phyloP scores from a whole-genome alignment of 2,113 vertebrate species.

The Protobothrops flavoviridis region DNA sequence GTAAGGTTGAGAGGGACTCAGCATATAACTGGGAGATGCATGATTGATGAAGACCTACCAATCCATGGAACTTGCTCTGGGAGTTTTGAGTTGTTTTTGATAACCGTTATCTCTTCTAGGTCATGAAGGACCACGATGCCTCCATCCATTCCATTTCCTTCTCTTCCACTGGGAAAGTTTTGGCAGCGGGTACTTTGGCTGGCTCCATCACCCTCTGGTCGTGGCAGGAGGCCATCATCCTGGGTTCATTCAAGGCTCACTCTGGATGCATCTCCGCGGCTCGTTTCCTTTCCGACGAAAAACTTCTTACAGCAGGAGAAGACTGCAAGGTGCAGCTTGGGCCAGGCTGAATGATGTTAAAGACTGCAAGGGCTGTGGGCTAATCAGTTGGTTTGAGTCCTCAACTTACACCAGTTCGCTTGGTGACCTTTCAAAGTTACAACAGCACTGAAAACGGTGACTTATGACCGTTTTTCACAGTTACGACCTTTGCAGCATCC shows the following conservation, averaged over 20 bases:
- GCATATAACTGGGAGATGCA: neutral
- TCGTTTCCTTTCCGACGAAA: conserved; percentile 71
- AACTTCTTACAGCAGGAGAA: conserved; percentile 74
- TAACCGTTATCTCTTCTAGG: conserved; percentile 50
- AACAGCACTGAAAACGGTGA: too few species aligned
- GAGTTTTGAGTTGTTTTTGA: neutral
- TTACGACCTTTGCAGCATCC: too few species aligned
- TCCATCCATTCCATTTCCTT: conserved; percentile 79
- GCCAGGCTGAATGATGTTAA: too few species aligned
- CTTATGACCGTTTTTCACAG: too few species aligned
- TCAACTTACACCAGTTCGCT: too few species aligned
- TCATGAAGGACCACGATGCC: conserved; percentile 67
- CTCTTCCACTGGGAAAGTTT: conserved; percentile 66
- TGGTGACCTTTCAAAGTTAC: too few species aligned
- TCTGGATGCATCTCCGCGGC: conserved; percentile 64
- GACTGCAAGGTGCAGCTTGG: conserved; percentile 72
- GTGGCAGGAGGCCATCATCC: conserved; percentile 65
- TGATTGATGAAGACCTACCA: neutral
- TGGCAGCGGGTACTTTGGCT: conserved; percentile 77
- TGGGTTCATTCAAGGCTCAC: conserved; percentile 81
- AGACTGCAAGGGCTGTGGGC: neutral
- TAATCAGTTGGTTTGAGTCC: neutral
- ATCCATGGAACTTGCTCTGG: neutral
- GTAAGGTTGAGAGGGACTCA: conserved; percentile 20
- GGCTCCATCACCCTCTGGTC: conserved; percentile 83